phyloP scores from a whole-genome alignment of 2,888 invertebrate genomes.

The Hydrotaea cyrtoneurina region DNA sequence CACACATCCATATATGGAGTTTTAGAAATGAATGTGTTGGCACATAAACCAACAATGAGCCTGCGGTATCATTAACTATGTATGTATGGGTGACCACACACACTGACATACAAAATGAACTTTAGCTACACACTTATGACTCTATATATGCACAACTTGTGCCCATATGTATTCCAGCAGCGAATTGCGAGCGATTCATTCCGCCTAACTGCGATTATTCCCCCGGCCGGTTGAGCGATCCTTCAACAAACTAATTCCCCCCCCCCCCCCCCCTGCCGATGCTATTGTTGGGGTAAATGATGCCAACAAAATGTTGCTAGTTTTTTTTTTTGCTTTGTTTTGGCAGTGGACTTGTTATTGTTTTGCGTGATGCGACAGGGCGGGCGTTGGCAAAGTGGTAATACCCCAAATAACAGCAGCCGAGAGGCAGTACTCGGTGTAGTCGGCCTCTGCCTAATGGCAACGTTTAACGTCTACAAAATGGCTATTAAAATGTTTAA shows the following conservation, averaged over 20 bases:
- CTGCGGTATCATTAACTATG: constrained; percentile 57
- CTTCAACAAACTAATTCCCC: neutral
- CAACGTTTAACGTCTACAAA: constrained; percentile 50
- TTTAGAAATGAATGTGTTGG: constrained; percentile 39
- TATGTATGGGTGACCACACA: constrained; percentile 18
- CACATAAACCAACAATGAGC: constrained; percentile 60
- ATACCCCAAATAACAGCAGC: neutral
- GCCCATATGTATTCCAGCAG: neutral
- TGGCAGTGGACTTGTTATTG: neutral
- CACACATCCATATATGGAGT: constrained; percentile 13
- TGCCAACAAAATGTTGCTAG: constrained; percentile 57
- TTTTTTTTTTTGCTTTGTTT: constrained; percentile 24
- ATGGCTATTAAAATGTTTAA: constrained; percentile 59
- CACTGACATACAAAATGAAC: constrained; percentile 4
- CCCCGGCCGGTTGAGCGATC: neutral
- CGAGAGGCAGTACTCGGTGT: neutral
- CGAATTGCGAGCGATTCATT: neutral
- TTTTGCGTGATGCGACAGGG: neutral
- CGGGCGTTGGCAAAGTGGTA: neutral
- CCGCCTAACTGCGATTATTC: neutral
- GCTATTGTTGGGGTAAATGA: constrained; percentile 6
- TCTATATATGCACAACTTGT: neutral
- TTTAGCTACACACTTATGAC: neutral
- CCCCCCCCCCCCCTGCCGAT: neutral
- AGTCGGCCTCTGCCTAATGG: constrained; percentile 26